Evolutionary conservation across 2,888 invertebrate species (phyloP).

Genomic region (Drosophila eohydei): DNA sequence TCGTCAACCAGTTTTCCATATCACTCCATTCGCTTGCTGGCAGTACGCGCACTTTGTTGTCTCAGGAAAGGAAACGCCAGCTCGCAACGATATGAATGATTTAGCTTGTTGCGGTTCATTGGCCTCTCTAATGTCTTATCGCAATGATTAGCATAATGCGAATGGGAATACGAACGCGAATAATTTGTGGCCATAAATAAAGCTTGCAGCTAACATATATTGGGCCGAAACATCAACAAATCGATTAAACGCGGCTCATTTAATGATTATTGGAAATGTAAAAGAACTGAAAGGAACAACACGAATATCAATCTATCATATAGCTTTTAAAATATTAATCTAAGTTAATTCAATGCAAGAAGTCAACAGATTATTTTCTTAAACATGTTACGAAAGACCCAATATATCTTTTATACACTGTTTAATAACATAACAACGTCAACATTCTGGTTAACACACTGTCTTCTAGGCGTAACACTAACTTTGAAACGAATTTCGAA

Average conservation of each 20-base stretch:
- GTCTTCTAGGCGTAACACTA: too few species aligned
- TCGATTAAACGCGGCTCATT: slow-evolving; percentile 37
- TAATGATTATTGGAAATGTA: neutral
- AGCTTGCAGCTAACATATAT: slow-evolving; percentile 19
- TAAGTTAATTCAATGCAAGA: too few species aligned
- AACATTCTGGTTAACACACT: too few species aligned
- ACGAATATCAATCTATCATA: neutral
- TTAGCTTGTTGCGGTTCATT: slow-evolving; percentile 68
- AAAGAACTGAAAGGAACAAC: neutral
- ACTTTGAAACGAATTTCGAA: too few species aligned
- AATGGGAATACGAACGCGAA: slow-evolving; percentile 53
- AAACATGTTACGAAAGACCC: too few species aligned
- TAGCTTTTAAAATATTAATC: too few species aligned
- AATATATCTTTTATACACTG: too few species aligned
- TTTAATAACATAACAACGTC: too few species aligned
- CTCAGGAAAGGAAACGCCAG: slow-evolving; percentile 5
- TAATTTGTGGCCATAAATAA: slow-evolving; percentile 64
- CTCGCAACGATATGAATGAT: slow-evolving; percentile 57
- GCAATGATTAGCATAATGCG: slow-evolving; percentile 66
- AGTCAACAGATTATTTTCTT: too few species aligned
- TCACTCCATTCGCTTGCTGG: slow-evolving; percentile 64
- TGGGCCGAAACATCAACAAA: slow-evolving; percentile 6
- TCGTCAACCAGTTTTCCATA: slow-evolving; percentile 74
- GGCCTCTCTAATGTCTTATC: slow-evolving; percentile 65
- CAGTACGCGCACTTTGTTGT: slow-evolving; percentile 47